Conservation (phyloP, 2,888 invertebrate species). For the Eristalinus aeneus region DNA sequence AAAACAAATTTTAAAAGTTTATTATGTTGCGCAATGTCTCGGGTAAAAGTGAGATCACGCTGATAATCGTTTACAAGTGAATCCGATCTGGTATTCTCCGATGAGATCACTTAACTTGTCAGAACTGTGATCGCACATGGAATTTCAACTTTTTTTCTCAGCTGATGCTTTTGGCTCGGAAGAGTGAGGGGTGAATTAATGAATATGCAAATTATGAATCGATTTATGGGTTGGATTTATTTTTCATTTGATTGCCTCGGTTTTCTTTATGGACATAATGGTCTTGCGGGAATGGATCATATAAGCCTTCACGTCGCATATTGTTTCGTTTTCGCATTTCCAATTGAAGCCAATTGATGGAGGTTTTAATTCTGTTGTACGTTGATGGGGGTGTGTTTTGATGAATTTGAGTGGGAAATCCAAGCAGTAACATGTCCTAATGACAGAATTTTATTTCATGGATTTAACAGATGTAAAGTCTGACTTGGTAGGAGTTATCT, state of each 20-base stretch:
- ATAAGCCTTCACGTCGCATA: not conserved
- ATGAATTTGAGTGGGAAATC: not conserved
- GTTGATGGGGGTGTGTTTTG: not conserved
- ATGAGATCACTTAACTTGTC: constrained; percentile 28
- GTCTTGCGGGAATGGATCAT: not conserved
- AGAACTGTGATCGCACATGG: constrained; percentile 23
- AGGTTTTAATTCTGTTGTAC: not conserved
- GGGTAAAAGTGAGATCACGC: not conserved
- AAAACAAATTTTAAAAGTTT: too few relatives aligned
- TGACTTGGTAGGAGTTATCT: too few relatives aligned
- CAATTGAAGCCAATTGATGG: not conserved
- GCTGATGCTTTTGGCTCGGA: not conserved
- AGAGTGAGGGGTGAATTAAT: not conserved
- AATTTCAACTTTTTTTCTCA: constrained; percentile 11
- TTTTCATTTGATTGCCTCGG: not conserved
- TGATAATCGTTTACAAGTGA: not conserved
- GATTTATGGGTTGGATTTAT: not conserved
- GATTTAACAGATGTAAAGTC: too few relatives aligned
- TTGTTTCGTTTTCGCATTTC: not conserved
- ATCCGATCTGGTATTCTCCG: not conserved
- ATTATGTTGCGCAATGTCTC: not conserved
- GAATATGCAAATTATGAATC: constrained; percentile 9
- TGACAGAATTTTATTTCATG: too few relatives aligned
- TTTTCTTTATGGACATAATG: constrained; percentile 11
- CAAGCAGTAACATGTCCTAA: too few relatives aligned